Conservation (phyloP, 2,888 invertebrate species). For the Oeneis ivallda region DNA sequence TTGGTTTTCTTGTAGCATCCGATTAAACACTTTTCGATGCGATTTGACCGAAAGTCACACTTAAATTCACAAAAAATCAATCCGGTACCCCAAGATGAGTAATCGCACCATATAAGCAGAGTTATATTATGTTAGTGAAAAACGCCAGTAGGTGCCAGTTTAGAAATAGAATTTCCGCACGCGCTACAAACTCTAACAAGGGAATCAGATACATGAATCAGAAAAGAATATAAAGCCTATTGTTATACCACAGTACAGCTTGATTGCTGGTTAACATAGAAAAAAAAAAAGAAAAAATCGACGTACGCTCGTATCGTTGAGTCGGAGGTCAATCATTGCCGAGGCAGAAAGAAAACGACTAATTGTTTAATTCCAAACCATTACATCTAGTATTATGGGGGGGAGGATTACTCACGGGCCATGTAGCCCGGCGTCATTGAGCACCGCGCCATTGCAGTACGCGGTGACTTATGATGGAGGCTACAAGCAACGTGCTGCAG, state of each 20-base stretch:
- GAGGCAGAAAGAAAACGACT: slow-evolving; percentile 78
- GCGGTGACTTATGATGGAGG: slow-evolving; percentile 46
- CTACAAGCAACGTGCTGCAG: slow-evolving; percentile 29
- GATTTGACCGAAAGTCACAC: too few relatives aligned
- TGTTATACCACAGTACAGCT: slow-evolving; percentile 12
- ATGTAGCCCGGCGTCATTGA: slow-evolving; percentile 73
- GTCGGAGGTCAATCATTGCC: slow-evolving; percentile 61
- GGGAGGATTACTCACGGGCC: slow-evolving; percentile 74
- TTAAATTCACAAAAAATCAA: too few relatives aligned
- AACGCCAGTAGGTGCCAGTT: too few relatives aligned
- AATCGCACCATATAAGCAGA: too few relatives aligned
- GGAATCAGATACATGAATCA: background rate
- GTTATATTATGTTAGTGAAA: too few relatives aligned
- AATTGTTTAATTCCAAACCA: slow-evolving; percentile 80
- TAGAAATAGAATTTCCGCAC: too few relatives aligned
- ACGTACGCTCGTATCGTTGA: slow-evolving; percentile 30
- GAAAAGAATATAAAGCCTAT: slow-evolving; percentile 13
- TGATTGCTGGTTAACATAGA: slow-evolving; percentile 23
- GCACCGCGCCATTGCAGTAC: slow-evolving; percentile 49
- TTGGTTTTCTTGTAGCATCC: too few relatives aligned
- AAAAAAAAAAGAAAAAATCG: slow-evolving; percentile 24
- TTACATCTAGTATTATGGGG: slow-evolving; percentile 76
- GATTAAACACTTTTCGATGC: too few relatives aligned
- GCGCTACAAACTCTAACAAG: background rate
- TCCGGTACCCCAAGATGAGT: too few relatives aligned